Evolutionary conservation across 2,888 invertebrate species (phyloP).

Genomic region (Arge pagana): DNA sequence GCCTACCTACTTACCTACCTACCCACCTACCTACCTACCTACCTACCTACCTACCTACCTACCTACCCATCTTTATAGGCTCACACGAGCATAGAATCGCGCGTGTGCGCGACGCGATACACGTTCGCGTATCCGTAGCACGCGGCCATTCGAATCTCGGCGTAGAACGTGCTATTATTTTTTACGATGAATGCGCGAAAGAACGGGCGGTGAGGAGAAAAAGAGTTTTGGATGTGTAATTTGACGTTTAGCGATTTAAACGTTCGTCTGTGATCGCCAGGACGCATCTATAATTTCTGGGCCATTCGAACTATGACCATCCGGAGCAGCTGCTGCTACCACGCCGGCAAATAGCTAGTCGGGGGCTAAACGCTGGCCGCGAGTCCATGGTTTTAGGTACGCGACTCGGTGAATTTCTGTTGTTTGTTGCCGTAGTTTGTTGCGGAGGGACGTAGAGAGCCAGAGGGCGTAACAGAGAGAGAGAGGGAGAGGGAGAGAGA

Average conservation of each 20-base stretch:
- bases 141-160: constrained; percentile 41
- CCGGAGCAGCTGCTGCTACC: constrained; percentile 48
- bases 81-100: not conserved
- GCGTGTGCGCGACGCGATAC: not conserved
- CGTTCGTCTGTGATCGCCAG: constrained; percentile 55
- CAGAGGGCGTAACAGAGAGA: constrained; percentile 2
- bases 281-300: constrained; percentile 53
- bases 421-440: no score
- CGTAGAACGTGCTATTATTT: constrained; percentile 52
- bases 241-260: constrained; percentile 56
- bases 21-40: not conserved
- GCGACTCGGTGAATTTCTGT: no score
- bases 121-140: constrained; percentile 29
- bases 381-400: no score
- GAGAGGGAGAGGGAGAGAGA: constrained; percentile 13
- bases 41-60: not conserved
- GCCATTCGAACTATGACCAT: constrained; percentile 41
- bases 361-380: no score
- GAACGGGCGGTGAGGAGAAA: constrained; percentile 29
- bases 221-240: constrained; percentile 41
- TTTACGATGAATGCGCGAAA: constrained; percentile 35
- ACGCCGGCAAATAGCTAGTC: constrained; percentile 1
- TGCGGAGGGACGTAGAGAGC: not conserved
- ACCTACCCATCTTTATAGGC: no score
- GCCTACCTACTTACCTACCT: not conserved